Base-by-base conservation (phyloP, 2,113 vertebrate genomes). In the Heterochromis multidens region DNA sequence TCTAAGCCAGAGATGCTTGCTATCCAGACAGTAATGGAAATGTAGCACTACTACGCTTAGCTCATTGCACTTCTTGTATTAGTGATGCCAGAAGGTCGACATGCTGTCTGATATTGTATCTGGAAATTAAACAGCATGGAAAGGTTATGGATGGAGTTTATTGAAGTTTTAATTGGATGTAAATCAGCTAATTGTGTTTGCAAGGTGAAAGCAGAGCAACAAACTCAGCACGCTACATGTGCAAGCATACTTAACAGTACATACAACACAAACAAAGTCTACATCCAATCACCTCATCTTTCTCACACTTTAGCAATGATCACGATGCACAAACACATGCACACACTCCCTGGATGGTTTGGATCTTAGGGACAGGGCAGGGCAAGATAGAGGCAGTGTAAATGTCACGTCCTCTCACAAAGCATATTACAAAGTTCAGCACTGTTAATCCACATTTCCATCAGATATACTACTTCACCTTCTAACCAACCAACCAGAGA, bases 131-230 rank as follows among this genome's bases (percentile, higher is more conserved):
- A 82, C 80, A 27, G 59, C 74, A 67, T 29, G 80, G 46, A 92
- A 93, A 93, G 88, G 89, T 91, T 89, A 89, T 63, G 33, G n/a
- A 81, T 19, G 12, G 61, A 74, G 65, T 80, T 89, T 60, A 57
- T 9, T 85, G 21, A 82, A 83, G 70, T 85, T 92, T 72, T 90
- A 91, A 91, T 89, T 86, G 67, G 65, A 92, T 80, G 80, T 59
- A 89, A 93, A 92, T 89, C 61, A 90, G 83, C 58, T 91, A 91
- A 91, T 87, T 84, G 79, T 40, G 80, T 88, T 89, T 90, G 88
- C 70, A 25, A 23, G 56, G 76, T 35, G 29, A 72, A 54, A 82
- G 60, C 46, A 31, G 60, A 61, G 54, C 76, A 35, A 35, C 63
- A 52, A 54, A 88, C 46, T 80, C 58, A 46, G 54, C 37, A 49